Percentiles rank a stretch among this genome's conserved stretches.
Evolutionary conservation across 2,888 invertebrate species (phyloP).

Genomic region (Eupeodes luniger): DNA sequence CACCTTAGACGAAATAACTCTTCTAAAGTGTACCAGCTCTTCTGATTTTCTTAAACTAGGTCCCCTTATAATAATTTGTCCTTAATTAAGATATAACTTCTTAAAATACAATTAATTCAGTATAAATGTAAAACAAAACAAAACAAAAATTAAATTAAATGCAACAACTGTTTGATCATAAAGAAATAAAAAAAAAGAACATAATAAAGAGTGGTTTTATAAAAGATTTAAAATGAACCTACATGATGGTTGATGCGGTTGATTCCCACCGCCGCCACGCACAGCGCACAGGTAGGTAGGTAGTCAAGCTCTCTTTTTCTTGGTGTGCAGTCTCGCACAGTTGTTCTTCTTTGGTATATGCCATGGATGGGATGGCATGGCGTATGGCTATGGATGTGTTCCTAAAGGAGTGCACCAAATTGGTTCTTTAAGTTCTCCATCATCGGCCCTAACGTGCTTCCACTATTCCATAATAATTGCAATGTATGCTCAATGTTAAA

Average conservation of each 20-base stretch:
- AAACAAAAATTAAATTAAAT: constrained; percentile 10
- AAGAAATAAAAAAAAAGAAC: constrained; percentile 9
- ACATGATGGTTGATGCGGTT: constrained; percentile 29
- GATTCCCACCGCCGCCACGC: constrained; percentile 30
- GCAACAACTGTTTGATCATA: constrained; percentile 27
- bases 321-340: constrained; percentile 67
- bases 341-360: constrained; percentile 38
- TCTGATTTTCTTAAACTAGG: no score
- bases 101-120: constrained; percentile 38
- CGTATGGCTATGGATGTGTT: constrained; percentile 4
- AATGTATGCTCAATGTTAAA: constrained; percentile 42
- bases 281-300: constrained; percentile 62
- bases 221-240: constrained; percentile 55
- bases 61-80: neutral
- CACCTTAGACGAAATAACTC: no score
- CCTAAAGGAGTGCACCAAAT: constrained; percentile 65
- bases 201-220: constrained; percentile 45
- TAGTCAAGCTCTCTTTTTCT: constrained; percentile 39
- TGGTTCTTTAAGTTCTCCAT: constrained; percentile 72
- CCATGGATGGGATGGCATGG: no score
- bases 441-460: constrained; percentile 73
- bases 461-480: constrained; percentile 74
- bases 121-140: neutral
- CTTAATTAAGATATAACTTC: constrained; percentile 18
- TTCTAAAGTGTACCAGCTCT: no score